These are phyloP conservation scores for Andrena praecox DNA, from an alignment of 2,888 invertebrate genomes.

Conservation along the genomic window DNA sequence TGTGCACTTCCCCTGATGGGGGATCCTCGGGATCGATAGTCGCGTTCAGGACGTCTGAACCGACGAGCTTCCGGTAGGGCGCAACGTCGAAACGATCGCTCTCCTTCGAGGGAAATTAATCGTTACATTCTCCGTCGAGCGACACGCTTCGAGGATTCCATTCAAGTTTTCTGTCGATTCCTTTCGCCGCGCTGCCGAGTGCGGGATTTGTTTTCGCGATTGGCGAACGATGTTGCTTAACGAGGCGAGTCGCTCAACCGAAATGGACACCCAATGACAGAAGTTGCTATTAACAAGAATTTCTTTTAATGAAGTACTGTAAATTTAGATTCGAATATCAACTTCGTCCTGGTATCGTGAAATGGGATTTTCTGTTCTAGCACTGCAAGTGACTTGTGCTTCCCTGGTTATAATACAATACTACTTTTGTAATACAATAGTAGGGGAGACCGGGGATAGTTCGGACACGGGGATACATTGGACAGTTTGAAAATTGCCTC, in stretches of 20 bases:
- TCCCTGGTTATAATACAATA: background rate
- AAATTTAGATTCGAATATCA: background rate
- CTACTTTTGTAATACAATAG: background rate
- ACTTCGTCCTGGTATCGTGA: background rate
- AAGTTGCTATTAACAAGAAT: too few species aligned
- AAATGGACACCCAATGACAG: too few species aligned
- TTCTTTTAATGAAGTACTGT: background rate
- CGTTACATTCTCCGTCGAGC: slow-evolving; percentile 10
- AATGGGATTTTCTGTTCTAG: background rate
- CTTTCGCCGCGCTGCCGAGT: too few species aligned
- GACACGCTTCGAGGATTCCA: slow-evolving; percentile 5
- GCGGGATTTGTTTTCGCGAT: background rate
- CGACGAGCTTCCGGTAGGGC: slow-evolving; percentile 12
- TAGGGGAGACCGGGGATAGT: too few species aligned
- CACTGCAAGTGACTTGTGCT: too few species aligned
- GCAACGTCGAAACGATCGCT: background rate
- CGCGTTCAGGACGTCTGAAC: slow-evolving; percentile 14
- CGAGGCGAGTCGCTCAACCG: background rate
- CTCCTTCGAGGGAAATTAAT: slow-evolving; percentile 16
- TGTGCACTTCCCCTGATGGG: background rate
- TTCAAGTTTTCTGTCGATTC: slow-evolving; percentile 13
- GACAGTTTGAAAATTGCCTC: too few species aligned
- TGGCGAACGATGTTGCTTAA: background rate
- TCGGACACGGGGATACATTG: too few species aligned
- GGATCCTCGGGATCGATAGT: slow-evolving; percentile 6